Conservation (phyloP, 2,888 invertebrate species). For the Erebia aethiops region DNA sequence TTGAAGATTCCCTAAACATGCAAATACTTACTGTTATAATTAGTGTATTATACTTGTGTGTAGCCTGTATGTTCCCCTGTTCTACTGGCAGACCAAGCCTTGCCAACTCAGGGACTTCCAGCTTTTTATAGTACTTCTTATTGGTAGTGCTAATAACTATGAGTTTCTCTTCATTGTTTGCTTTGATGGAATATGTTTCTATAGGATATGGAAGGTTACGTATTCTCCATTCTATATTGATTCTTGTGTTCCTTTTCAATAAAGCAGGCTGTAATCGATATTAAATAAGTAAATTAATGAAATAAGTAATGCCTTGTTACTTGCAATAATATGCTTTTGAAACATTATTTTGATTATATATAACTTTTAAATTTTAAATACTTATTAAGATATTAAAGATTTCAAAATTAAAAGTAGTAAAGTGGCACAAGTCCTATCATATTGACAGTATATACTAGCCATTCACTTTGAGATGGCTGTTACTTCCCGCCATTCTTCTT, state of each 20-base stretch:
- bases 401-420: no score
- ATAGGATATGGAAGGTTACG: conserved; percentile 89
- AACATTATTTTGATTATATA: no score
- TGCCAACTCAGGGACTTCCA: conserved; percentile 87
- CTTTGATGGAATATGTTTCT: conserved; percentile 87
- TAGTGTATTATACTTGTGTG: conserved; percentile 89
- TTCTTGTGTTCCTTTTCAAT: conserved; percentile 87
- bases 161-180: conserved; percentile 84
- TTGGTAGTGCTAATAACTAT: conserved; percentile 89
- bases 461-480: no score
- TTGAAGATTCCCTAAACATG: not conserved
- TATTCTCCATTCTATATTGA: conserved; percentile 91
- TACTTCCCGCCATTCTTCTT: no score
- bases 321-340: no score
- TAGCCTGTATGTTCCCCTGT: conserved; percentile 85
- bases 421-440: no score
- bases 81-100: conserved; percentile 84
- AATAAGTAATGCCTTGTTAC: conserved; percentile 1
- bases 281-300: no score
- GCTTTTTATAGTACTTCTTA: conserved; percentile 91
- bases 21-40: conserved; percentile 86
- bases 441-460: no score
- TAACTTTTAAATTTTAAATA: no score
- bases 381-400: no score
- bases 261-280: conserved; percentile 86